phyloP scores from a whole-genome alignment of 2,113 vertebrate genomes.

The Meriones unguiculatus region DNA sequence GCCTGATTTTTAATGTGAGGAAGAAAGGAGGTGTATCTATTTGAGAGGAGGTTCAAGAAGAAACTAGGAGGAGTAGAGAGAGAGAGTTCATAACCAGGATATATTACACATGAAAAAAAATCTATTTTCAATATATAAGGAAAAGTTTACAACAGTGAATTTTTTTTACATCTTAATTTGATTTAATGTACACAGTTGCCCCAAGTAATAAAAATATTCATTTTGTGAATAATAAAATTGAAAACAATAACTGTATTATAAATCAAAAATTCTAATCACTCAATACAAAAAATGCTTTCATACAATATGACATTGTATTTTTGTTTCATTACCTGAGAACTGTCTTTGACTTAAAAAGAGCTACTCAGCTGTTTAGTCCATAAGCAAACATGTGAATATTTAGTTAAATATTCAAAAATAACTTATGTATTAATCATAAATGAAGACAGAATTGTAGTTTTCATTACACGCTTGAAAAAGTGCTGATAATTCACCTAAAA shows the following conservation, averaged over 20 bases:
- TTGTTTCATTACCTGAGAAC: conserved; percentile 36
- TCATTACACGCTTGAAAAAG: conserved; percentile 69
- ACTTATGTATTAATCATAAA: conserved; percentile 68
- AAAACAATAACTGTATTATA: conserved; percentile 43
- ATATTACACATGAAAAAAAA: neutral
- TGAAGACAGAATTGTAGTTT: conserved; percentile 7
- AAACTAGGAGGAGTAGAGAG: neutral
- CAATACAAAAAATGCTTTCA: conserved; percentile 15
- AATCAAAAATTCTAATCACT: conserved; percentile 20
- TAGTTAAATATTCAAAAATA: conserved; percentile 65
- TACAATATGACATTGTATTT: neutral
- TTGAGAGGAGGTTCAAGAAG: neutral
- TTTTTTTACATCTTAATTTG: neutral
- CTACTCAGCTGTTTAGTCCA: conserved; percentile 15
- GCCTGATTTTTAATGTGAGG: neutral
- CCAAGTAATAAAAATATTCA: neutral
- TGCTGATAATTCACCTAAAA: conserved; percentile 62
- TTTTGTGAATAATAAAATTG: neutral
- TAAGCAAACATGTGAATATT: conserved; percentile 38
- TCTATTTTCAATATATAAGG: neutral
- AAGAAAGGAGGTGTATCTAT: neutral
- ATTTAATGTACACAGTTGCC: neutral
- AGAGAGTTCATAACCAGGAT: neutral
- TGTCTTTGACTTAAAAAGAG: conserved; percentile 30
- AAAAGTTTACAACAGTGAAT: neutral